A percentile compares a stretch with the other conserved stretches of the same genome.
Conservation (phyloP, 2,797 vertebrate species). For the Toxotes lorentzi region DNA sequence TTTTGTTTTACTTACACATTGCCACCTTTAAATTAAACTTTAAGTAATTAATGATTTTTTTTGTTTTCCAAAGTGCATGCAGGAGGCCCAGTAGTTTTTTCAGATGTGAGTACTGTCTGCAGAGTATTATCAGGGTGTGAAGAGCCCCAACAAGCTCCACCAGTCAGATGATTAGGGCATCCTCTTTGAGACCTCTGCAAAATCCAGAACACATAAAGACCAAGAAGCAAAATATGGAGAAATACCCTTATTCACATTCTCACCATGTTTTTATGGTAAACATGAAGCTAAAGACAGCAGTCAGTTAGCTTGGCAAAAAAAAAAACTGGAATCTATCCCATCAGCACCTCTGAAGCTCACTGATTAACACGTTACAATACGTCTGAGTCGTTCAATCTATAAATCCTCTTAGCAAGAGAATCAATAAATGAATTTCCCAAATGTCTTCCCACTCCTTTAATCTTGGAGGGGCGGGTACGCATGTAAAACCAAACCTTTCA, state of each 20-base stretch:
- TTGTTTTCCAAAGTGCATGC: too few species aligned
- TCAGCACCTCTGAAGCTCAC: background rate
- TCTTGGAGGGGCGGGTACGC: background rate
- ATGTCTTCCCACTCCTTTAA: background rate
- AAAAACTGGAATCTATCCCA: background rate
- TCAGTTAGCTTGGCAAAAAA: background rate
- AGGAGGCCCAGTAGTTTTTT: too few species aligned
- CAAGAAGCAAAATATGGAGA: too few species aligned
- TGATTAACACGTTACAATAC: background rate
- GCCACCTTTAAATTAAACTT: too few species aligned
- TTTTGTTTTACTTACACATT: too few species aligned
- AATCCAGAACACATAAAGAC: background rate
- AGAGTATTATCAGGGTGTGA: background rate
- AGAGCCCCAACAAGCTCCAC: background rate
- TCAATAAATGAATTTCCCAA: background rate
- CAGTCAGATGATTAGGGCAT: background rate
- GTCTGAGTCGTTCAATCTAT: background rate
- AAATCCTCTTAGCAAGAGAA: background rate
- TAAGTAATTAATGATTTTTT: too few species aligned
- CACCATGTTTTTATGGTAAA: too few species aligned
- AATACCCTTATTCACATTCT: background rate
- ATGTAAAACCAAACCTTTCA: slow-evolving; percentile 11
- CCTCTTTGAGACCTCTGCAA: too few species aligned
- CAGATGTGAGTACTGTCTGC: too few species aligned
- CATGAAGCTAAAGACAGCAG: background rate